phyloP scores from a whole-genome alignment of 2,113 vertebrate species.

The Telmatochromis brachygnathus region DNA sequence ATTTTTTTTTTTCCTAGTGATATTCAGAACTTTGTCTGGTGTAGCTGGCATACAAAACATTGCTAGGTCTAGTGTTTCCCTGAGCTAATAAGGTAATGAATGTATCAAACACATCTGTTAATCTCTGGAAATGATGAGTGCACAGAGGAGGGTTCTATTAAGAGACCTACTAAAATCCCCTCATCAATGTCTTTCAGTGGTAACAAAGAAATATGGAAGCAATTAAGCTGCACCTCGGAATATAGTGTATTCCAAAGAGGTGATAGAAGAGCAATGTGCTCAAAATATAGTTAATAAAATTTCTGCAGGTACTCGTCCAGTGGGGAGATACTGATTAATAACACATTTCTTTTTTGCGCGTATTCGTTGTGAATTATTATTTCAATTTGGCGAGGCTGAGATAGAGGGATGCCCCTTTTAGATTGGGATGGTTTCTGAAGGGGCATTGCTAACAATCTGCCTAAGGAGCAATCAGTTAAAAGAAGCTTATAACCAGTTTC shows the following conservation, averaged over 20 bases:
- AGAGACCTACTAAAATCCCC: slow-evolving; percentile 22
- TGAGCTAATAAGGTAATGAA: slow-evolving; percentile 22
- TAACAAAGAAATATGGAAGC: slow-evolving; percentile 34
- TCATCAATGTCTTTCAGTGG: slow-evolving; percentile 40
- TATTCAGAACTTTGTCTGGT: slow-evolving; percentile 14
- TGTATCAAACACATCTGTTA: slow-evolving; percentile 38
- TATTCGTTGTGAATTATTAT: slow-evolving; percentile 55
- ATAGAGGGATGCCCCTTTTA: neutral
- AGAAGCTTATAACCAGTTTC: neutral
- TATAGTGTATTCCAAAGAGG: slow-evolving; percentile 10
- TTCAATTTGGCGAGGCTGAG: slow-evolving; percentile 30
- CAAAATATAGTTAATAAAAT: slow-evolving; percentile 59
- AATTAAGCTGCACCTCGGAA: slow-evolving; percentile 32
- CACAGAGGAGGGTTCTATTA: slow-evolving; percentile 19
- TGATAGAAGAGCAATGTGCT: slow-evolving; percentile 37
- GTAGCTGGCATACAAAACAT: slow-evolving; percentile 21
- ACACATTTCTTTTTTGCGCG: slow-evolving; percentile 47
- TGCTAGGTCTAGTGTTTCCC: neutral
- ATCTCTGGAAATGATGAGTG: slow-evolving; percentile 20
- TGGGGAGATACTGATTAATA: slow-evolving; percentile 49
- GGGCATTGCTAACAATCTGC: neutral
- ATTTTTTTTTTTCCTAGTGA: slow-evolving; percentile 5
- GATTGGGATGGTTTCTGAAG: neutral
- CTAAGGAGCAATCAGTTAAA: neutral
- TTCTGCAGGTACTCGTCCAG: slow-evolving; percentile 39